phyloP scores from a whole-genome alignment of 2,888 invertebrate genomes.

The Tetheella fluctuosa region DNA sequence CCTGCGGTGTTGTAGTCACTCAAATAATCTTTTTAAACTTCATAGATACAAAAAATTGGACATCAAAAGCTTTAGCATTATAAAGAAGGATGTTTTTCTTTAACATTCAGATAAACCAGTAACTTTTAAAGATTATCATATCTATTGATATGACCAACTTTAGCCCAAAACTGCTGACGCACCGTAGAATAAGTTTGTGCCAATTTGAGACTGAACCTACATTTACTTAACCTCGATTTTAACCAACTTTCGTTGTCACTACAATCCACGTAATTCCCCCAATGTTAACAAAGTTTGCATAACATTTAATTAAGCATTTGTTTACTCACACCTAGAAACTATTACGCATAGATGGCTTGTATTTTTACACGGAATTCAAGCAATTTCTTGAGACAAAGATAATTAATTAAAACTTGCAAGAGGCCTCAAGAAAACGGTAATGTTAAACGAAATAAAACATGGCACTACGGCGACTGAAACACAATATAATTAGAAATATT shows the following conservation, averaged over 20 bases:
- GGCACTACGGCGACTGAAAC: background rate
- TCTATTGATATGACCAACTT: too few species aligned
- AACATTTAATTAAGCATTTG: slow-evolving; percentile 4
- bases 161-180: too few species aligned
- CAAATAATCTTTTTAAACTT: too few species aligned
- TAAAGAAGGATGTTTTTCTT: too few species aligned
- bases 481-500: too few species aligned
- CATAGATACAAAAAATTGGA: too few species aligned
- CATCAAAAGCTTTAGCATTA: too few species aligned
- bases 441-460: background rate
- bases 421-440: background rate
- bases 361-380: background rate
- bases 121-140: too few species aligned
- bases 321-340: background rate
- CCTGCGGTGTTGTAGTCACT: too few species aligned
- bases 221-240: background rate
- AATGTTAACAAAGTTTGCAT: background rate
- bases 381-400: background rate
- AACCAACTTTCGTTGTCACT: background rate
- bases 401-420: background rate
- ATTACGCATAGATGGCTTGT: background rate
- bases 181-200: background rate
- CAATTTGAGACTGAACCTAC: background rate
- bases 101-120: too few species aligned
- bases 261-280: background rate